Evolutionary conservation across 2,797 vertebrate species (phyloP).

Genomic region (Gadopsis marmoratus): DNA sequence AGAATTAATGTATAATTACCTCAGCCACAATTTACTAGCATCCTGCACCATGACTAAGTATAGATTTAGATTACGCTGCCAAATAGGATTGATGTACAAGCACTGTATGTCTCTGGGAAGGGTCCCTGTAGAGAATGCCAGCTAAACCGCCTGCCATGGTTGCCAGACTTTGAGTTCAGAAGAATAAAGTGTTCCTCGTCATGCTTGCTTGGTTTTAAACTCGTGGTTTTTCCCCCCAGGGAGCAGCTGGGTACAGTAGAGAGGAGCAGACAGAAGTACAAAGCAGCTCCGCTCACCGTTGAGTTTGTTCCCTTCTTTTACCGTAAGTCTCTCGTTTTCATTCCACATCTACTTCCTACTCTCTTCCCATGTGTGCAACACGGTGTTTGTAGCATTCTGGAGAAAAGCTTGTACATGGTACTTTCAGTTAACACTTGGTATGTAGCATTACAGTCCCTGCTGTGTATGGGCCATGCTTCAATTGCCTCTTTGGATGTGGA

Average conservation of each 20-base stretch:
- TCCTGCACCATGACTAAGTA: neutral
- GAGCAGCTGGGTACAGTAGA: conserved; percentile 90
- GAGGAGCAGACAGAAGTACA: conserved; percentile 96
- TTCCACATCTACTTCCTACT: neutral
- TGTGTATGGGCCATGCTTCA: neutral
- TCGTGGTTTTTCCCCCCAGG: conserved; percentile 71
- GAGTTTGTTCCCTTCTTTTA: conserved; percentile 99
- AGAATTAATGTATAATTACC: too few species aligned
- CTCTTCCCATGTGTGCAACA: neutral
- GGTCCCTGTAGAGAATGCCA: too few species aligned
- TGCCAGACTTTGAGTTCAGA: neutral
- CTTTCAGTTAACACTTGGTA: neutral
- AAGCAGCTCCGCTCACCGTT: conserved; percentile 95
- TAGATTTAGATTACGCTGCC: neutral
- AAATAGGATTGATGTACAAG: neutral
- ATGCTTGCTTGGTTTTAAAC: neutral
- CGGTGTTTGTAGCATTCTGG: neutral
- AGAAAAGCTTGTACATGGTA: neutral
- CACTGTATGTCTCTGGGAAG: too few species aligned
- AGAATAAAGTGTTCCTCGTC: neutral
- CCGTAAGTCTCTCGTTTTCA: conserved; percentile 86
- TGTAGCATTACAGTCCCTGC: neutral
- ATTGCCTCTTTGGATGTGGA: neutral
- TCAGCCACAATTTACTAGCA: too few species aligned
- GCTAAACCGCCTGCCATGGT: neutral